phyloP scores from a whole-genome alignment of 1,140 invertebrate species.

The Battus philenor region DNA sequence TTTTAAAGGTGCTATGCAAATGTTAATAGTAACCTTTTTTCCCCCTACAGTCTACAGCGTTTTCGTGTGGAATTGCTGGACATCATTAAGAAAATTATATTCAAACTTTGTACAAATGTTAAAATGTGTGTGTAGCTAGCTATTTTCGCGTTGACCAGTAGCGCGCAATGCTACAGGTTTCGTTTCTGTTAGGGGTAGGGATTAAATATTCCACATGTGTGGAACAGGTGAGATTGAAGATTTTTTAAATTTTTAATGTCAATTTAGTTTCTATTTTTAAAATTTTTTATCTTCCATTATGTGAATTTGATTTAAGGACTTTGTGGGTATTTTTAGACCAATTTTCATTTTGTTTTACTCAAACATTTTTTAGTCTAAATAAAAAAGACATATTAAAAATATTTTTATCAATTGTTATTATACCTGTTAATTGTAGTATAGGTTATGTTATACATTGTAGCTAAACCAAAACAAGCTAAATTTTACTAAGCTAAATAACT shows the following conservation, averaged over 20 bases:
- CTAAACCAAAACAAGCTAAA: no score
- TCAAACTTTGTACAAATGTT: slow-evolving; percentile 60
- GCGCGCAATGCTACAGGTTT: slow-evolving; percentile 77
- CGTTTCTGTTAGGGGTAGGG: slow-evolving; percentile 74
- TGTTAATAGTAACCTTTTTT: slow-evolving; percentile 72
- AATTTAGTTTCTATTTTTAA: slow-evolving; percentile 48
- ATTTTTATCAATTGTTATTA: no score
- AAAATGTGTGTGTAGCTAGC: slow-evolving; percentile 71
- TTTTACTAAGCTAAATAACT: no score
- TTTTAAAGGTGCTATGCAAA: slow-evolving; percentile 59
- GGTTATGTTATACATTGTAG: no score
- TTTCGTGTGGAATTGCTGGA: slow-evolving; percentile 65
- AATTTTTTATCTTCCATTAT: not conserved
- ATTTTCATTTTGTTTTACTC: slow-evolving; percentile 17
- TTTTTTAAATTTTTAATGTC: slow-evolving; percentile 66
- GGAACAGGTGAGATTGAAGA: slow-evolving; percentile 75
- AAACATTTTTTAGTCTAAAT: not conserved
- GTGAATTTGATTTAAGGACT: not conserved
- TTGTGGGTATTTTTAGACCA: slow-evolving; percentile 17
- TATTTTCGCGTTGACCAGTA: slow-evolving; percentile 70
- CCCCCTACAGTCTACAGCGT: slow-evolving; percentile 76
- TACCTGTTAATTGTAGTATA: no score
- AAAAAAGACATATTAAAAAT: no score
- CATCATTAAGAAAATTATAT: slow-evolving; percentile 63
- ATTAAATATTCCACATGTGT: slow-evolving; percentile 65